Percentiles rank a stretch among this genome's conserved stretches.
These are phyloP conservation scores for Eustalomyia histrio DNA, from an alignment of 2,888 invertebrate genomes.

Conservation along the genomic window DNA sequence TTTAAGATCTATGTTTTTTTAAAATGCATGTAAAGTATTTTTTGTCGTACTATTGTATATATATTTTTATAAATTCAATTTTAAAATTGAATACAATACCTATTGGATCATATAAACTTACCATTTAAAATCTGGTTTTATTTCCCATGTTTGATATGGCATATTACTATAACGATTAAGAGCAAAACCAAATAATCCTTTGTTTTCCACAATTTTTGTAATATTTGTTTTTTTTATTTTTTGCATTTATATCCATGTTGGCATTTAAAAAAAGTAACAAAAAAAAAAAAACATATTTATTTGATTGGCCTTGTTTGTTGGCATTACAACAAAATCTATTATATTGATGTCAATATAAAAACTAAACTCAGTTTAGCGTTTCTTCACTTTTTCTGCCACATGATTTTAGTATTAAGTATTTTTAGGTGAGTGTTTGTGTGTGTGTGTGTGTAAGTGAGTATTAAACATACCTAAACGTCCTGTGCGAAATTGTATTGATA, in stretches of 20 bases:
- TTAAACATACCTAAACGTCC: conserved; percentile 82
- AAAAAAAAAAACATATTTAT: conserved; percentile 20
- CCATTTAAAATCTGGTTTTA: conserved; percentile 84
- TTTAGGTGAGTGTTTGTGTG: not conserved
- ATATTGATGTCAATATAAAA: conserved; percentile 21
- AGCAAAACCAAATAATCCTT: conserved; percentile 87
- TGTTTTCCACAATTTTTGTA: conserved; percentile 67
- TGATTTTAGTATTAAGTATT: not conserved
- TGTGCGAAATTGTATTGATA: conserved; percentile 87
- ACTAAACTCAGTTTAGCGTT: conserved; percentile 22
- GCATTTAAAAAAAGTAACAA: conserved; percentile 10
- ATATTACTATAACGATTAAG: conserved; percentile 87
- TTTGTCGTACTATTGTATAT: no score
- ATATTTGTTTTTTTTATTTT: conserved; percentile 2
- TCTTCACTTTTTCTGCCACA: conserved; percentile 5
- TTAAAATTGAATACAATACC: no score
- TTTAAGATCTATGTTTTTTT: no score
- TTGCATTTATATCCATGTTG: not conserved
- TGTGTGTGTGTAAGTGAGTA: not conserved
- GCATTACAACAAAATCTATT: conserved; percentile 21
- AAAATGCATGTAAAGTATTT: no score
- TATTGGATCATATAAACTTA: conserved; percentile 36
- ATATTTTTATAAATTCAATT: no score
- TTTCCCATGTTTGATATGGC: conserved; percentile 92
- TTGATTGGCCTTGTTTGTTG: conserved; percentile 33